Evolutionary conservation across 2,113 vertebrate species (phyloP), one percentile per base, ranked within the genome.

Genomic region (Cyrtonyx montezumae): DNA sequence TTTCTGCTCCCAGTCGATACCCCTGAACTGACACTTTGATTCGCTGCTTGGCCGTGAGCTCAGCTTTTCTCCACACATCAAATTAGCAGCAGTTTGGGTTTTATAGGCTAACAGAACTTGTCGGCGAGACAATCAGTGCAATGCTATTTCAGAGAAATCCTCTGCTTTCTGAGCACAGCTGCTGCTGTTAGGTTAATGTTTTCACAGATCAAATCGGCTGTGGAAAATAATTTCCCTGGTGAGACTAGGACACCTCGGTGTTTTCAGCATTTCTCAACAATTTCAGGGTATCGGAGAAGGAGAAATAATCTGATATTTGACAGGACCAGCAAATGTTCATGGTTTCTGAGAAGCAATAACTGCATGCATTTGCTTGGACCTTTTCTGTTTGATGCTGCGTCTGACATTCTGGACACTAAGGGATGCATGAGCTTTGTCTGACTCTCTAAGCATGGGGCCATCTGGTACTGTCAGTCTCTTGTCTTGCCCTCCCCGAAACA

Each of bases 341-440:
- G 56, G 59, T 37, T 79, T 86, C 75, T 56, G 49, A 87, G 80
- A 73, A 73, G 63, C 45, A 62, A 40, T 37, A 73, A 66, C 56
- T 45, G 20, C 30, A 1, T 76, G 19, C 79, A n/a, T 94, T 90
- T 94, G 51, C 48, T 90, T 89, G 85, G 67, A 70, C n/a, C n/a
- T 96, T 70, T 62, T 84, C 30, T 17, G 0, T 45, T 21, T 91
- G 53, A 32, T 63, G n/a, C 45, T 91, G 5, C 42, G 37, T 84
- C 42, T 91, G 90, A 87, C 67, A 65, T 74, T 63, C 53, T 77
- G 63, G 82, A 78, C 83, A 62, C 79, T 90, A 87, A 68, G 74
- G 65, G 46, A 23, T 77, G 59, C 42, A 5, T 75, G 91, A 91
- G 59, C 56, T 86, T 92, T 48, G 62, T 63, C 53, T 92, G 42